These are phyloP conservation scores for Artemia sinica DNA, from an alignment of 2,888 invertebrate species.

Conservation along the genomic window DNA sequence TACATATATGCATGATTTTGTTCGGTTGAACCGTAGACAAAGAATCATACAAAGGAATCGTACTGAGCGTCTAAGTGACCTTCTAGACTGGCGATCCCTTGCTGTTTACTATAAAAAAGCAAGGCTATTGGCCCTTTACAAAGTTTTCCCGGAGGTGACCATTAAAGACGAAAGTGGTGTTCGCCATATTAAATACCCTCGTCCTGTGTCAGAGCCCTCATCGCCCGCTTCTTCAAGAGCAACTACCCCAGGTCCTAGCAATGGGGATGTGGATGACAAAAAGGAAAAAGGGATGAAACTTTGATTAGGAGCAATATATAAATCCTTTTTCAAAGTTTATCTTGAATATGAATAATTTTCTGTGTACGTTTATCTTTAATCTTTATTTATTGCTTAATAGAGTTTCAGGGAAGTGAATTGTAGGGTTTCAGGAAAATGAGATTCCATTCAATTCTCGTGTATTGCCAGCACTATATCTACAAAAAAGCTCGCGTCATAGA, in stretches of 20 bases:
- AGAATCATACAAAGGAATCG: constrained; percentile 94
- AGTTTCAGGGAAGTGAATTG: too few species aligned
- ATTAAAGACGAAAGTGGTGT: constrained; percentile 47
- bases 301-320: too few species aligned
- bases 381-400: too few species aligned
- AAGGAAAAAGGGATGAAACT: constrained; percentile 63
- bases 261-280: constrained; percentile 66
- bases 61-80: constrained; percentile 85
- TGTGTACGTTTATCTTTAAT: too few species aligned
- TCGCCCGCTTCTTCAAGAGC: constrained; percentile 66
- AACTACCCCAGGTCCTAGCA: constrained; percentile 71
- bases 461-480: too few species aligned
- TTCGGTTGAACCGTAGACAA: constrained; percentile 71
- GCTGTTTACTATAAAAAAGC: constrained; percentile 95
- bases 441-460: too few species aligned
- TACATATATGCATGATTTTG: constrained; percentile 80
- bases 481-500: too few species aligned
- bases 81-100: constrained; percentile 93
- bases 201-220: constrained; percentile 76
- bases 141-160: constrained; percentile 64
- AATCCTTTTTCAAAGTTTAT: too few species aligned
- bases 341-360: too few species aligned
- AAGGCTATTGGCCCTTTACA: constrained; percentile 66
- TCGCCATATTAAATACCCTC: constrained; percentile 56
- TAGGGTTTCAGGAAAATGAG: too few species aligned